Conservation (phyloP, 2,113 vertebrate genomes). For the Hippocampus guttulatus region DNA sequence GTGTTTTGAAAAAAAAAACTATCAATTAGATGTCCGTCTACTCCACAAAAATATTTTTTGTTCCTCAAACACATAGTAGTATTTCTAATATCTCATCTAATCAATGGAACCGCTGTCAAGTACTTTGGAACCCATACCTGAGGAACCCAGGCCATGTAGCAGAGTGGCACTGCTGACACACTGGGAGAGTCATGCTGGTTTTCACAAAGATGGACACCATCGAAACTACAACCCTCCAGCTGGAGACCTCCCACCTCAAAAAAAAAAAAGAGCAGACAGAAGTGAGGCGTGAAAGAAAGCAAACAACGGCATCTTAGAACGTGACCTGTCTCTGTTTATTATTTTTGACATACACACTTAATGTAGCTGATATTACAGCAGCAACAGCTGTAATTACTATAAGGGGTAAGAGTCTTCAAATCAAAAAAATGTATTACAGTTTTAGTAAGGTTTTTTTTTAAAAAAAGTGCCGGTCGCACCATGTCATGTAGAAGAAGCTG, state of each 20-base stretch:
- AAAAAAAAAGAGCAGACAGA: neutral
- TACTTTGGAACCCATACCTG: constrained; percentile 56
- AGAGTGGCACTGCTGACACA: constrained; percentile 85
- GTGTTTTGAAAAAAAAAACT: no score
- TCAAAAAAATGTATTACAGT: no score
- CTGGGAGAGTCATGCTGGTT: constrained; percentile 91
- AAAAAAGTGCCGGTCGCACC: no score
- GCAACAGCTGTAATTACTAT: no score
- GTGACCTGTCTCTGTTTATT: neutral
- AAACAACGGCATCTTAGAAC: neutral
- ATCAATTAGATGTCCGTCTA: no score
- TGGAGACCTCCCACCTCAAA: constrained; percentile 85
- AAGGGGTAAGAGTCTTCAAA: no score
- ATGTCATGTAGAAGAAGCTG: no score
- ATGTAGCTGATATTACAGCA: no score
- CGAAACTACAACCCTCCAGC: constrained; percentile 91
- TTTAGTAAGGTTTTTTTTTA: no score
- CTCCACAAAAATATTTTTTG: no score
- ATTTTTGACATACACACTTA: no score
- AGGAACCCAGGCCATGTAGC: constrained; percentile 92
- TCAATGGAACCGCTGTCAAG: neutral
- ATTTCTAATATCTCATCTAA: neutral
- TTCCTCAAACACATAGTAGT: no score
- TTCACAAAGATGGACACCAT: constrained; percentile 86
- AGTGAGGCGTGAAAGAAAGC: neutral